Conservation (phyloP, 2,113 vertebrate species). For the Acanthisitta chloris region DNA sequence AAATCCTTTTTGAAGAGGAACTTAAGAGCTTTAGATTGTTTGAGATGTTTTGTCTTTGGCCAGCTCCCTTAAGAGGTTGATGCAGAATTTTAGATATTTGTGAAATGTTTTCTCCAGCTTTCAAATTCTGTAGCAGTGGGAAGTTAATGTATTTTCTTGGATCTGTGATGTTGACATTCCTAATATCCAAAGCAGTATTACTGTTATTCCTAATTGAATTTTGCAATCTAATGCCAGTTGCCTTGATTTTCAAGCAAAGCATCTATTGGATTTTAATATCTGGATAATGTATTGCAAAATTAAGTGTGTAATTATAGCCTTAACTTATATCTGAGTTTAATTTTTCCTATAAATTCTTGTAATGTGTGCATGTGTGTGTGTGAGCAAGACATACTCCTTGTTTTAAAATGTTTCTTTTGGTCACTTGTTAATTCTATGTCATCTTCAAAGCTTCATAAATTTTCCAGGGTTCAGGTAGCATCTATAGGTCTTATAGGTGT, state of each 20-base stretch:
- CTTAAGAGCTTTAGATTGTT: not conserved
- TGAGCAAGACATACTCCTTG: not conserved
- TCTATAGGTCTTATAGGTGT: not conserved
- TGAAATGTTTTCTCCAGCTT: not conserved
- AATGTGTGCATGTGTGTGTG: rapidly evolving
- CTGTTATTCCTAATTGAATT: constrained; percentile 10
- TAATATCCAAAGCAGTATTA: not conserved
- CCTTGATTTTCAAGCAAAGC: not conserved
- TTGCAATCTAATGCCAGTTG: not conserved
- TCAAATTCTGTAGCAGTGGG: not conserved
- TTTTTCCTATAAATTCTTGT: not conserved
- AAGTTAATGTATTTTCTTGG: constrained; percentile 10
- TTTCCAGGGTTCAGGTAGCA: not conserved
- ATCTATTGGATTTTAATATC: not conserved
- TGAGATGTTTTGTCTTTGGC: not conserved
- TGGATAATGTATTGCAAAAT: constrained; percentile 12
- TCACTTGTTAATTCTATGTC: not conserved
- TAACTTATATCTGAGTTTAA: not conserved
- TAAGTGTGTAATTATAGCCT: not conserved
- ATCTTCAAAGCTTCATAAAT: not conserved
- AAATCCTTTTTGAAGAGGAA: not conserved
- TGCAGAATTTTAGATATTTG: not conserved
- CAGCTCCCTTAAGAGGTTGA: not conserved
- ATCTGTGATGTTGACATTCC: not conserved
- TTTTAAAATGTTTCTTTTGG: not conserved